Evolutionary conservation across 2,888 invertebrate species (phyloP), one percentile per base, ranked within the genome.

Genomic region (Suillia variegata): DNA sequence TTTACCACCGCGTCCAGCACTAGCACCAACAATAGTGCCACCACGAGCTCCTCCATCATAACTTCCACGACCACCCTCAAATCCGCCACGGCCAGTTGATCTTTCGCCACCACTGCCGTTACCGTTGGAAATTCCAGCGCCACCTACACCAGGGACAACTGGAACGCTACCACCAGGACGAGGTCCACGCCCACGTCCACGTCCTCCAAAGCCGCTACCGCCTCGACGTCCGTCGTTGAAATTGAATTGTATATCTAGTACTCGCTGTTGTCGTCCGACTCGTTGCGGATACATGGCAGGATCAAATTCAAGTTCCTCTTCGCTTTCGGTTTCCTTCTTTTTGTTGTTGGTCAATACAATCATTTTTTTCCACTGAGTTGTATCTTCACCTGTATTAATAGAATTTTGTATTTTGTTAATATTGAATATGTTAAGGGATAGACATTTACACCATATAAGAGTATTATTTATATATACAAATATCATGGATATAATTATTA

Each of bases 341-440:
- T 79, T 80, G 80, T 90, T 91, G 80, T 90, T 90, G 82, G 77
- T 53, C 65, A 94, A 85, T 78, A 89, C 87, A 74, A 92, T 89
- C 88, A 94, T 91, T 79, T 92, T 95, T 84, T 96, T 96, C 96
- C 96, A 97, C 83, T 95, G 94, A 67, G 89, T 88, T 58, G 90
- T 87, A 82, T 95, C 95, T 80, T 95, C 96, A 54, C 97, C 78
- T 78, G 21, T 2, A 48, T 26, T 26, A n/a, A n/a, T n/a, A n/a
- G n/a, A n/a, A n/a, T n/a, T n/a, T n/a, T n/a, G n/a, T n/a, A n/a
- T n/a, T n/a, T n/a, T n/a, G n/a, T n/a, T n/a, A n/a, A n/a, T n/a
- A n/a, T n/a, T n/a, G n/a, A n/a, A n/a, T n/a, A n/a, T n/a, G n/a
- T n/a, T n/a, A n/a, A n/a, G n/a, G n/a, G n/a, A n/a, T n/a, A n/a